Evolutionary conservation across 2,113 vertebrate genomes (phyloP).

Genomic region (Eidolon helvum): DNA sequence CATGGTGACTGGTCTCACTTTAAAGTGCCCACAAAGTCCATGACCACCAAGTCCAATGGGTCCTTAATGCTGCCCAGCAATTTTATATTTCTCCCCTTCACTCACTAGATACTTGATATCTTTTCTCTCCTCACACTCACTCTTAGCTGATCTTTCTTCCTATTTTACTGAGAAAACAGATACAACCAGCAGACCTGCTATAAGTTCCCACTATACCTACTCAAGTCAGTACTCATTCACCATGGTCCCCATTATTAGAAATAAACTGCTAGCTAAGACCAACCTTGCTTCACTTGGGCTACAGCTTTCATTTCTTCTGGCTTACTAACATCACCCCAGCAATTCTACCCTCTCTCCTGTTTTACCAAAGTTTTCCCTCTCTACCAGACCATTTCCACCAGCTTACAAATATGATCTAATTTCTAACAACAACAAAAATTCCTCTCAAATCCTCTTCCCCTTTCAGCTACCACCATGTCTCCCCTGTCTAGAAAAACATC

Average conservation of each 20-base stretch:
- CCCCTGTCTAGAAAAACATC: not conserved
- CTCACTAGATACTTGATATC: not conserved
- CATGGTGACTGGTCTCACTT: not conserved
- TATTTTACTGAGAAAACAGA: not conserved
- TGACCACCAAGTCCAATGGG: not conserved
- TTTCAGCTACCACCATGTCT: not conserved
- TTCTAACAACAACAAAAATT: not conserved
- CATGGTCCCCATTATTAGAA: not conserved
- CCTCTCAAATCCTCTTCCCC: not conserved
- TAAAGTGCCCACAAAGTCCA: not conserved
- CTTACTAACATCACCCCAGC: conserved; percentile 14
- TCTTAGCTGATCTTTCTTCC: not conserved
- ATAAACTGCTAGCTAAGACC: not conserved
- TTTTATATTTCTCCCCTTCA: not conserved
- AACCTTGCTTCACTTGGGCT: not conserved
- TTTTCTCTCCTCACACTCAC: not conserved
- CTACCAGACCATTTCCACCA: not conserved
- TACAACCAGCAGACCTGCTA: not conserved
- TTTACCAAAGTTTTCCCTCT: not conserved
- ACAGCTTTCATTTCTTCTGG: not conserved
- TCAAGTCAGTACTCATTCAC: not conserved
- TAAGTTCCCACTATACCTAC: not conserved
- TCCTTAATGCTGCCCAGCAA: not conserved
- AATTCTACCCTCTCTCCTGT: conserved; percentile 14
- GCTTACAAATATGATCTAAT: not conserved